Base-by-base conservation (phyloP, 2,113 vertebrate genomes). In the Ophthalmolycus amberensis region DNA sequence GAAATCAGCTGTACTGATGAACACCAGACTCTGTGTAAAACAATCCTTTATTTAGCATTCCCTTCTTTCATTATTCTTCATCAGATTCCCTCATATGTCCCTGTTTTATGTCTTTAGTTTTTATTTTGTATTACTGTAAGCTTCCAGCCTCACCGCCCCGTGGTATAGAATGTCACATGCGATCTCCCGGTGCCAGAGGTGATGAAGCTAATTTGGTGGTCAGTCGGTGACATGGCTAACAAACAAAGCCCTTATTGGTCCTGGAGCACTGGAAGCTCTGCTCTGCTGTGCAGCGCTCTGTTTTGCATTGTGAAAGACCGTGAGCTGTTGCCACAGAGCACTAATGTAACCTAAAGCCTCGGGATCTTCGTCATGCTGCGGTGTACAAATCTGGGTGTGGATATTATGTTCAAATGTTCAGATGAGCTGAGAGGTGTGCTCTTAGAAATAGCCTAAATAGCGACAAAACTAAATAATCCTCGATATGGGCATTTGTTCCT, bases 181-280 rank as follows among this genome's bases (percentile, higher is more conserved):
- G 44, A 93, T 90, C 89, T 94, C 89, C 77, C 79, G 82, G 80
- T 92, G 90, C 92, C 92, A 94, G 88, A 89, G 93, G 93, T 94
- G 90, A 93, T 93, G 90, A 93, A 90, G 91, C 93, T 92, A 94
- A 94, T 94, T 92, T 92, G 90, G 89, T 87, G 94, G 93, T 93
- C 92, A 90, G 91, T 93, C 91, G 81, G 85, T 85, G 92, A 94
- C 94, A 92, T 93, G 85, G 91, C 89, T 92, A 92, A 94, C 89
- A 91, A 94, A 93, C 92, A 93, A 91, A 91, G 90, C 89, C 87
- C 85, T 89, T 77, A 78, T 91, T 90, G 90, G 89, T 88, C 92
- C 90, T 78, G 74, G 75, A 93, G 94, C 90, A 78, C 69, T 84
- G 89, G 74, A 54, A 80, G 74, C 89, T 84, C 62, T 48, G 63